Evolutionary conservation across 2,888 invertebrate species (phyloP).

Genomic region (Tyria jacobaeae): DNA sequence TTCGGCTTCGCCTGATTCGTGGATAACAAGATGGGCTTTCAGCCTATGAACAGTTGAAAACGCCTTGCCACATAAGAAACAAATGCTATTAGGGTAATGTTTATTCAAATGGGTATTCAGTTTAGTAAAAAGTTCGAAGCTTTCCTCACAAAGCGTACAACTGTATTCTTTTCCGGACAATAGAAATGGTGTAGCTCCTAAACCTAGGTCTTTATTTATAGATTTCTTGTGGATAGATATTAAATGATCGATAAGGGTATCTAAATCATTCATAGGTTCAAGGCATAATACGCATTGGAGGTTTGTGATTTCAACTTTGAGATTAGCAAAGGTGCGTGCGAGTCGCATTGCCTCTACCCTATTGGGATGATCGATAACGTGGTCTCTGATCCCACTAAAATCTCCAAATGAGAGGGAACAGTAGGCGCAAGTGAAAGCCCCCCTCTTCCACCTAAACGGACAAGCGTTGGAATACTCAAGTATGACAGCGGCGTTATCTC

Average conservation of each 20-base stretch:
- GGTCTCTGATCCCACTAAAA: conserved; percentile 65
- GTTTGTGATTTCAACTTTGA: conserved; percentile 73
- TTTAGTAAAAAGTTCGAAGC: conserved; percentile 70
- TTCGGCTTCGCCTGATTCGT: conserved; percentile 50
- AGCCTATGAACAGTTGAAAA: conserved; percentile 68
- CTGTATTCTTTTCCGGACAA: conserved; percentile 59
- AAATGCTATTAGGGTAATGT: conserved; percentile 78
- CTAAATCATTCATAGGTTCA: conserved; percentile 54
- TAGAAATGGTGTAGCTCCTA: conserved; percentile 72
- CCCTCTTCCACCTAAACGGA: conserved; percentile 77
- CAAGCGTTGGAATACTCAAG: conserved; percentile 75
- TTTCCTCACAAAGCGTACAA: conserved; percentile 67
- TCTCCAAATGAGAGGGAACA: conserved; percentile 71
- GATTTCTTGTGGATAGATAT: conserved; percentile 63
- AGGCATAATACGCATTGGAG: conserved; percentile 71
- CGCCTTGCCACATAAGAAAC: conserved; percentile 74
- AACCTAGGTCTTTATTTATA: conserved; percentile 58
- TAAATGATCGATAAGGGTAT: conserved; percentile 68
- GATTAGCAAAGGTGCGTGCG: conserved; percentile 57
- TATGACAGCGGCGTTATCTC: conserved; percentile 77
- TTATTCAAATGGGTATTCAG: conserved; percentile 75
- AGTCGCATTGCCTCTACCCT: conserved; percentile 63
- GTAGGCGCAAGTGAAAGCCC: conserved; percentile 71
- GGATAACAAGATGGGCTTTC: conserved; percentile 67
- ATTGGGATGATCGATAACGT: conserved; percentile 63